Evolutionary conservation across 2,113 vertebrate genomes (phyloP).

Genomic region (Cettia cetti): DNA sequence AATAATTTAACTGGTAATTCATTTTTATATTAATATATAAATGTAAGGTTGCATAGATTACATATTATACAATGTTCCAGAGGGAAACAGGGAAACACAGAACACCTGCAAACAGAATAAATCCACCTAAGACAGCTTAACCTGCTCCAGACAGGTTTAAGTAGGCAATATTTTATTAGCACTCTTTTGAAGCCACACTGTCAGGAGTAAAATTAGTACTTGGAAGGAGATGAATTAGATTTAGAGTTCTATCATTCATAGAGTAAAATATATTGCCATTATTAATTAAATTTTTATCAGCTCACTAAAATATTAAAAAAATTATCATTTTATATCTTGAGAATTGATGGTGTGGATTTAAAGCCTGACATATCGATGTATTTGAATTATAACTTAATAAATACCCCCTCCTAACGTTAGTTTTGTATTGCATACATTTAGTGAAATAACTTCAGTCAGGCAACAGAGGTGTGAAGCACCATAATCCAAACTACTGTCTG

Average conservation of each 20-base stretch:
- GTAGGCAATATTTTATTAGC: background rate
- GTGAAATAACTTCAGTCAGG: background rate
- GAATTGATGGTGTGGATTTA: background rate
- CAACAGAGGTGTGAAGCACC: background rate
- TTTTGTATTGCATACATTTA: background rate
- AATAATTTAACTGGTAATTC: background rate
- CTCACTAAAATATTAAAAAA: background rate
- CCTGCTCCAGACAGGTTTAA: background rate
- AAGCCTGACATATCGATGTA: background rate
- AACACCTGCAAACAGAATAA: background rate
- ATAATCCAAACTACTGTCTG: background rate
- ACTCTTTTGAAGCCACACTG: background rate
- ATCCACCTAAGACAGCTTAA: background rate
- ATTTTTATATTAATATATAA: background rate
- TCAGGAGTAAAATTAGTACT: background rate
- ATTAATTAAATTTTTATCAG: constrained; percentile 8
- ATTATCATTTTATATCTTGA: background rate
- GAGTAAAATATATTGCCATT: background rate
- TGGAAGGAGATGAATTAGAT: background rate
- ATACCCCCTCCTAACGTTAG: background rate
- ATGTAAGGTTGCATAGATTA: background rate
- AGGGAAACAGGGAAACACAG: background rate
- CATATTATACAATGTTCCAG: background rate
- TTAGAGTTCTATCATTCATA: background rate
- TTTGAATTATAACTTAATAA: background rate